Conservation (phyloP, 2,797 vertebrate genomes). For the Schizopygopsis malacanthus region DNA sequence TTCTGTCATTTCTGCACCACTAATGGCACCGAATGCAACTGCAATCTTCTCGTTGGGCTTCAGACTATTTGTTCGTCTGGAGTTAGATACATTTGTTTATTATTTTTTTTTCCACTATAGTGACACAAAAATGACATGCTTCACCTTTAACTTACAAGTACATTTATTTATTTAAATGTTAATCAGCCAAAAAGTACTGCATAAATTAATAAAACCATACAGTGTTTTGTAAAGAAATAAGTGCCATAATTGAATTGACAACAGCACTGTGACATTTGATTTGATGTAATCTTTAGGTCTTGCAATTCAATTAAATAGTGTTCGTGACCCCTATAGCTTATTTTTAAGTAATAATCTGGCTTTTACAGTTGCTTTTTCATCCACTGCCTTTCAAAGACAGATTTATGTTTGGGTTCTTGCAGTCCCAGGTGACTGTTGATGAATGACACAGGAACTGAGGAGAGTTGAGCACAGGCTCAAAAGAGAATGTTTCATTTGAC, state of each 20-base stretch:
- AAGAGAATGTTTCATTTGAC: conserved; percentile 32
- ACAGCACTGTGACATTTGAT: conserved; percentile 18
- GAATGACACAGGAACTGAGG: conserved; percentile 33
- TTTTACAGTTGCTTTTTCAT: conserved; percentile 24
- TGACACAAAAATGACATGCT: background rate
- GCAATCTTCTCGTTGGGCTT: background rate
- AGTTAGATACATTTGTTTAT: background rate
- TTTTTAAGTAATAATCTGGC: background rate
- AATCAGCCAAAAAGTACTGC: background rate
- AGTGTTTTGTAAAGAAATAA: background rate
- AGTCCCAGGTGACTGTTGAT: conserved; percentile 14
- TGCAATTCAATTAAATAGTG: background rate
- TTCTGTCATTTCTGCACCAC: background rate
- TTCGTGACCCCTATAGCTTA: background rate
- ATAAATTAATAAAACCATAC: background rate
- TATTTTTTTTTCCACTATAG: background rate
- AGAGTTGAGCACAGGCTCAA: conserved; percentile 3
- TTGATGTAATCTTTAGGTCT: background rate
- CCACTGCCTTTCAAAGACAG: conserved; percentile 6
- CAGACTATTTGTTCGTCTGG: background rate
- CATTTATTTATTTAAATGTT: background rate
- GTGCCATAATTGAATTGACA: background rate
- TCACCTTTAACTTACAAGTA: background rate
- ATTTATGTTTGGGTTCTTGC: background rate
- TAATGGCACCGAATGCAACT: background rate